Evolutionary conservation across 2,113 vertebrate species (phyloP).

Genomic region (Ictidomys tridecemlineatus): DNA sequence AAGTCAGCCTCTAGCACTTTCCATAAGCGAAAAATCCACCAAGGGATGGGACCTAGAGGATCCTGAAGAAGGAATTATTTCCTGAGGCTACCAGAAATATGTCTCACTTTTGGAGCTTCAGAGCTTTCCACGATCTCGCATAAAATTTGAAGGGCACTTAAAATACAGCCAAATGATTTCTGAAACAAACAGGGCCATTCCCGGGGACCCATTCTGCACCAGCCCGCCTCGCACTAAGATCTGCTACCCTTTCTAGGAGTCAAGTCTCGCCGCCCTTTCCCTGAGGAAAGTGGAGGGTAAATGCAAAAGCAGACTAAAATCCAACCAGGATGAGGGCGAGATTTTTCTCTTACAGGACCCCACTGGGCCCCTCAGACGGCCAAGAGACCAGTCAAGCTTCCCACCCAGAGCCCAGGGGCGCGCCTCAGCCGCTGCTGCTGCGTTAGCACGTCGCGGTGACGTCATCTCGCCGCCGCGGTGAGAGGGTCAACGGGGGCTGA

Average conservation of each 20-base stretch:
- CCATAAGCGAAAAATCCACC: too few species aligned
- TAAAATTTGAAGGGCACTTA: too few species aligned
- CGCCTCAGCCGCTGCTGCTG: neutral
- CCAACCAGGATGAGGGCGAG: rapidly evolving
- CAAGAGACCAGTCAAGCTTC: rapidly evolving
- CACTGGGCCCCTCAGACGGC: rapidly evolving
- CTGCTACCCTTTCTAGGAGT: neutral
- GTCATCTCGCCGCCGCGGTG: neutral
- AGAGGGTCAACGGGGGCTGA: rapidly evolving
- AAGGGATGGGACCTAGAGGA: neutral
- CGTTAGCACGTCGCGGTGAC: conserved; percentile 49
- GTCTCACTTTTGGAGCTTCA: neutral
- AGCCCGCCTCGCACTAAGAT: neutral
- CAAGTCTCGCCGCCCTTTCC: neutral
- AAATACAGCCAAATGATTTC: neutral
- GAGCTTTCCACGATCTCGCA: neutral
- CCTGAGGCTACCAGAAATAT: neutral
- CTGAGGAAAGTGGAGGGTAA: rapidly evolving
- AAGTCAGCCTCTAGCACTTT: neutral
- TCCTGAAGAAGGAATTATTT: neutral
- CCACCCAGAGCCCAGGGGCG: rapidly evolving
- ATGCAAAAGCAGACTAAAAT: rapidly evolving
- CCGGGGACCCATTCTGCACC: rapidly evolving
- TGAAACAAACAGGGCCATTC: neutral
- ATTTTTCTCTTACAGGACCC: neutral